Base-by-base conservation (phyloP, 1,140 invertebrate species). In the Drosophila kurseongensis region DNA sequence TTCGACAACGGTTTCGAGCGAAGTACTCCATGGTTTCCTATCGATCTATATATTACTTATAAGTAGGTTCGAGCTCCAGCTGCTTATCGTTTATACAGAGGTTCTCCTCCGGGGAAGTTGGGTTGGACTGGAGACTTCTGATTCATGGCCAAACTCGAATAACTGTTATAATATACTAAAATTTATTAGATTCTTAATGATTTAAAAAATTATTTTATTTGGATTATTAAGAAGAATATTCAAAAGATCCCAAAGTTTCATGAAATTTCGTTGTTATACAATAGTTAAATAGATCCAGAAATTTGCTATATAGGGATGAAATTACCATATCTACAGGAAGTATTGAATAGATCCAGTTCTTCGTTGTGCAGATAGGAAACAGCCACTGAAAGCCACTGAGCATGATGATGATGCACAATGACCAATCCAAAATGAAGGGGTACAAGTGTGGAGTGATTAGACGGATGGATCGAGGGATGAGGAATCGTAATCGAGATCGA, bases 321-420 rank as follows among this genome's bases (percentile, higher is more conserved):
- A 23, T 23, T 23, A 23, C 29, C 6, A 32, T 38, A 38, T 38
- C 12, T 38, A 10, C 10, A 36, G 0, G 8, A 36, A 36, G 1
- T 10, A 36, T 10, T 36, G 10, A 36, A 36, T 12, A 10, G 2
- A 9, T 36, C 35, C 8, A 32, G n/a, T 41, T 61, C 23, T 42
- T 45, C 9, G 1, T 4, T 32, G n/a, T 62, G 63, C 29, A 23
- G 58, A 63, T 76, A 56, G n/a, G 41, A 45, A 50, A 13, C 48
- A 69, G 45, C n/a, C 7, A 36, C 8, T 48, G 57, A 85, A 86
- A 78, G 55, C 55, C 74, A 75, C 66, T 85, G 68, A 71, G 74
- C 81, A 85, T 81, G 74, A 75, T 86, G 81, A 86, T 86, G 69
- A 86, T 86, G 81, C 82, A 85, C 69, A 80, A 65, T 55, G 16